Evolutionary conservation across 2,113 vertebrate species (phyloP).

Genomic region (Oreochromis niloticus): DNA sequence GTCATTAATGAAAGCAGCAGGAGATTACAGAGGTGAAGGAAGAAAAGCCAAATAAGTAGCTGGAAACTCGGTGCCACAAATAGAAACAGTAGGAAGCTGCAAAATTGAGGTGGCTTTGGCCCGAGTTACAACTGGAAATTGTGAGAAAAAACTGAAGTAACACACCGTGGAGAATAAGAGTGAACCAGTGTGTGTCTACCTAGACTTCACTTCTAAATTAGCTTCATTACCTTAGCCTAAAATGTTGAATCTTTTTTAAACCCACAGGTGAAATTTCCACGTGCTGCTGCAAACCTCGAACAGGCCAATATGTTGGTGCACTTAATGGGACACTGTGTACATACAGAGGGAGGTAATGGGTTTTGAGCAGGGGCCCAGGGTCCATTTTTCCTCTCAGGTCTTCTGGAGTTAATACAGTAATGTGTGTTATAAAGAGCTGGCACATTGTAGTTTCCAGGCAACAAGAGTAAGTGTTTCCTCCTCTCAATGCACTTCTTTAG

Average conservation of each 20-base stretch:
- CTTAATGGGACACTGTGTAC: neutral
- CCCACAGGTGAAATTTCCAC: neutral
- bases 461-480: neutral
- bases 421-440: neutral
- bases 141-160: neutral
- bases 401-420: neutral
- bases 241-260: neutral
- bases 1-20: neutral
- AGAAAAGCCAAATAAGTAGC: neutral
- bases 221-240: neutral
- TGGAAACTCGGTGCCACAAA: neutral
- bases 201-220: neutral
- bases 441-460: neutral
- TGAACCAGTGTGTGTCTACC: neutral
- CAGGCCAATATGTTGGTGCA: rapidly evolving
- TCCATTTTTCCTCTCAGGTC: neutral
- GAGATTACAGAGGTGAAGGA: neutral
- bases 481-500: neutral
- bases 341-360: neutral
- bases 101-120: neutral
- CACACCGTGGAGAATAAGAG: neutral
- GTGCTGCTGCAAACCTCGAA: neutral
- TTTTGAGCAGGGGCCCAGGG: neutral
- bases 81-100: neutral
- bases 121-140: neutral